Evolutionary conservation across 2,888 invertebrate species (phyloP), one percentile per base, ranked within the genome.

Genomic region (Rotaria sp.): DNA sequence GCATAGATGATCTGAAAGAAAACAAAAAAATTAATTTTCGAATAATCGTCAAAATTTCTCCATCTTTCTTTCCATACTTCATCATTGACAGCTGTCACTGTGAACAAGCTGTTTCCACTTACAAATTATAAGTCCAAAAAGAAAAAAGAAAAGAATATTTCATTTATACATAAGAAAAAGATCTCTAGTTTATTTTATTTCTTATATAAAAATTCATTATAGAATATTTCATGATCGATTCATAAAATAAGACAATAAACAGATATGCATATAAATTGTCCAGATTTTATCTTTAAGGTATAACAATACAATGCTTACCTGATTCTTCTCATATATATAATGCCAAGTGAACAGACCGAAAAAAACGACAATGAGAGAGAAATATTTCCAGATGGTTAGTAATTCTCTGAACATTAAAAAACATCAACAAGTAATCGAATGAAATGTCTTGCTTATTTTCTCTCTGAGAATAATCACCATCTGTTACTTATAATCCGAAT

Each of bases 81-180:
- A 67, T 67, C 35, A 21, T 67, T 21, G 21, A 38, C 67, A 67
- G 67, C 67, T 67, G 67, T 67, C 35, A 67, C 67, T 67, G 38
- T 67, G 35, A 67, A 67, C 67, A 67, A 67, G 67, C 67, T 67
- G 67, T 35, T 30, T 67, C 67, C 67, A 67, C 67, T 67, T 18
- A 35, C 15, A 21, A 30, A n/a, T 35, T 67, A 35, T 21, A 67
- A 21, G 1, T 35, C 18, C 21, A 2, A 67, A 24, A 52, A 52
- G 7, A 24, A 52, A 24, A 52, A 50, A 13, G 13, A 48, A 48
- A 59, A 30, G 30, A 30, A 30, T 35, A 18, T 67, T 38, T 67
- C 21, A 35, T 35, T 21, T 8, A 30, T 21, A 18, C 13, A 67
- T 21, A 67, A 67, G 67, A 35, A 21, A 52, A 2, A 52, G 52